Conservation (phyloP, 2,888 invertebrate species). For the Sarcophaga carnaria region DNA sequence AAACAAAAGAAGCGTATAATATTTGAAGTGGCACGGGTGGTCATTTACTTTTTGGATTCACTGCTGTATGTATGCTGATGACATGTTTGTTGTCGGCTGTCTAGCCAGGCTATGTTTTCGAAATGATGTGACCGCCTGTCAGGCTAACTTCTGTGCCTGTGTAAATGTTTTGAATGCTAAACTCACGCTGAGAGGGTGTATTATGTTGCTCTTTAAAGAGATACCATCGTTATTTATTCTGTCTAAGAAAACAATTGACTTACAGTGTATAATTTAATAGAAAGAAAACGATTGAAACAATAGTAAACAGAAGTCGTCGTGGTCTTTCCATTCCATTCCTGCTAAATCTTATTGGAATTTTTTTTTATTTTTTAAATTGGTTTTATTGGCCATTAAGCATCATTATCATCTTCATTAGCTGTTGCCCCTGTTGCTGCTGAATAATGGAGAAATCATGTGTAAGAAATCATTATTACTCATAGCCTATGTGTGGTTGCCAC, state of each 20-base stretch:
- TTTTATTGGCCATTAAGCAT: neutral
- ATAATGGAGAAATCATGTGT: neutral
- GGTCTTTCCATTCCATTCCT: neutral
- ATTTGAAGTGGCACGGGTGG: conserved; percentile 8
- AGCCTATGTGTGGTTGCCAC: neutral
- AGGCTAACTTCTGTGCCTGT: neutral
- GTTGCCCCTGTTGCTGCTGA: no score
- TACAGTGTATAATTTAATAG: neutral
- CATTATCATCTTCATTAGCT: neutral
- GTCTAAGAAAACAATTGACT: no score
- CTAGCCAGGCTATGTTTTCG: neutral
- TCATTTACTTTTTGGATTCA: no score
- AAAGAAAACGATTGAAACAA: neutral
- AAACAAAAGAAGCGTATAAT: conserved; percentile 8
- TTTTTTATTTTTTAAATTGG: neutral
- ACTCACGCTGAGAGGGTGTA: neutral
- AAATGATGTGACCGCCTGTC: neutral
- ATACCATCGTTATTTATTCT: no score
- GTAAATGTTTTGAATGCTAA: no score
- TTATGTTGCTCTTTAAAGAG: no score
- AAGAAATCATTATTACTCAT: no score
- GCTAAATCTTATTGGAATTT: neutral
- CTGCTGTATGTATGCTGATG: conserved; percentile 2
- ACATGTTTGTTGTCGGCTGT: conserved; percentile 45
- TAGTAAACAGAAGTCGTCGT: neutral